Conservation (phyloP, 2,113 vertebrate species). For the Dolichallabes microphthalmus region DNA sequence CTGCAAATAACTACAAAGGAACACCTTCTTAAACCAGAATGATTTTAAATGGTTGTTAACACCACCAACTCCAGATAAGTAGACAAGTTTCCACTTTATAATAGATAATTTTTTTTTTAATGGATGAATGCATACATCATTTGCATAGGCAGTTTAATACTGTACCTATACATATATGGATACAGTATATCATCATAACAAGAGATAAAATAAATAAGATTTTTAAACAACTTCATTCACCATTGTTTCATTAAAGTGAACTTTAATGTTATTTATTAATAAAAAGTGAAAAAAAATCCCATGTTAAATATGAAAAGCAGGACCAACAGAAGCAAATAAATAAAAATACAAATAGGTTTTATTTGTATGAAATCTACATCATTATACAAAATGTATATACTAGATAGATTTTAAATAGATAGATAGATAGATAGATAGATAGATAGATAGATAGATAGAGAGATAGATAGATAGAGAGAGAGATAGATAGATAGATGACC, state of each 20-base stretch:
- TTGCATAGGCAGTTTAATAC: background rate
- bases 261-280: background rate
- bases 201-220: background rate
- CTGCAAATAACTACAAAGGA: background rate
- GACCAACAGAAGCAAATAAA: background rate
- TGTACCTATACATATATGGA: background rate
- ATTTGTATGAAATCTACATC: background rate
- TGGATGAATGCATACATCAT: background rate
- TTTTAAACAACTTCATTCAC: background rate
- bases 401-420: background rate
- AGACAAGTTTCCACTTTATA: background rate
- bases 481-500: background rate
- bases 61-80: background rate
- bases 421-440: background rate
- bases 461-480: background rate
- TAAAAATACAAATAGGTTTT: background rate
- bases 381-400: background rate
- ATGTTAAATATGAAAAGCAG: background rate
- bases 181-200: background rate
- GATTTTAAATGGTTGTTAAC: background rate
- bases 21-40: background rate
- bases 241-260: background rate
- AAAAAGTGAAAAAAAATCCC: background rate
- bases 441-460: background rate
- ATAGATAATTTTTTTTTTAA: background rate